Base-by-base conservation (phyloP, 2,797 vertebrate genomes). In the Peromyscus melanophrys region DNA sequence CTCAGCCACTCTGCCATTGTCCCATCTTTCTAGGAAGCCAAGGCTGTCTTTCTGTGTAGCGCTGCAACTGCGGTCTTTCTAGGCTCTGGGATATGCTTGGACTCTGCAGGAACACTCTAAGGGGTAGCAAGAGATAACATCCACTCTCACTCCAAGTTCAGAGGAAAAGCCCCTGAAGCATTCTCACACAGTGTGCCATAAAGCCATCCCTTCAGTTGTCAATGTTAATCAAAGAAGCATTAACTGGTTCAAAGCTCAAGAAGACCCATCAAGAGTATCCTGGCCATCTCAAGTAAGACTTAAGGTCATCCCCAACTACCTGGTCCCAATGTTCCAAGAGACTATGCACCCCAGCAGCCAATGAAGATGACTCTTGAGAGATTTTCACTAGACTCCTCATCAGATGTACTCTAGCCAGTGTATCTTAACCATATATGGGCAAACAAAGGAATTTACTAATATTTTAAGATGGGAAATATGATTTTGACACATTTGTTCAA, bases 391-490 rank as follows among this genome's bases (percentile, higher is more conserved):
- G 73, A 31, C 0, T 57, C 55, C 4, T 77, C 25, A 21, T 9
- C 9, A 19, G 19, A 77, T 31, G 4, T 76, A 25, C 75, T 77
- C 37, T 78, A 61, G 31, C 73, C 65, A 57, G 11, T 43, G 25
- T 61, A 17, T 78, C 37, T 94, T 69, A 57, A 61, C n/a, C 65
- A 80, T 31, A 69, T 75, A 57, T 63, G 2, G 23, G 31, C 34
- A 69, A 21, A 73, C 23, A 76, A 84, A 67, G 27, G 37, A 76
- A 69, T 40, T 91, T 96, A 81, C 67, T 65, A 71, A n/a, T 86
- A 84, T 63, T 57, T 13, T 92, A 29, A 81, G 40, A 78, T 27
- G 76, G 43, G 6, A 76, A 94, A 90, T 88, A 37, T 23, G 14
- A 8, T 59, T 92, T 88, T 21, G 73, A 75, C 3, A 46, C 25